Evolutionary conservation across 2,113 vertebrate species (phyloP).

Genomic region (Lates calcarifer): DNA sequence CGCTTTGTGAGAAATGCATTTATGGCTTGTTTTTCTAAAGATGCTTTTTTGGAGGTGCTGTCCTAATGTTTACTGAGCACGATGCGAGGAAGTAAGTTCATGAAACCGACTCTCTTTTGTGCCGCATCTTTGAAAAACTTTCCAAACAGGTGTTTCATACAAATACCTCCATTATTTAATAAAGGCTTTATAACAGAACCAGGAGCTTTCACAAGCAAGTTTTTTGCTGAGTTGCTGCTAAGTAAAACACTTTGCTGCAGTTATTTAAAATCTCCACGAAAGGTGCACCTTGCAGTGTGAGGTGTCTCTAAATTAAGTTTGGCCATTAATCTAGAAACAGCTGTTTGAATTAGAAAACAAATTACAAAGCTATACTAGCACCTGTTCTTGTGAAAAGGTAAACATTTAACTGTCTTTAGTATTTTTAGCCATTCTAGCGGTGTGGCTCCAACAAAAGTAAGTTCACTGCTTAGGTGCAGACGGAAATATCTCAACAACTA

Average conservation of each 20-base stretch:
- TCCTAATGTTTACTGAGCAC: not conserved
- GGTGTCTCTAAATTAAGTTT: not conserved
- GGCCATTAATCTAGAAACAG: not conserved
- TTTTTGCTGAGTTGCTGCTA: not conserved
- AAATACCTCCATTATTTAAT: conserved; percentile 3
- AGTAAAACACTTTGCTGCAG: not conserved
- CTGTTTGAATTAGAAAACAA: not conserved
- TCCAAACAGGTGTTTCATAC: conserved; percentile 19
- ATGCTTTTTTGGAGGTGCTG: not conserved
- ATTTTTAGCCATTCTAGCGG: not conserved
- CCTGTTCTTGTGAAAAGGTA: not conserved
- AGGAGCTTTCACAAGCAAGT: not conserved
- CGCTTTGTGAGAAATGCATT: not conserved
- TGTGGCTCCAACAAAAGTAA: not conserved
- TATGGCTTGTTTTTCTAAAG: conserved; percentile 2
- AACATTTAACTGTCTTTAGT: not conserved
- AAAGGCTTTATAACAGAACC: not conserved
- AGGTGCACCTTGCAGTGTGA: conserved; percentile 17
- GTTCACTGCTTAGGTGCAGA: too few species aligned
- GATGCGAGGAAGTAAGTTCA: not conserved
- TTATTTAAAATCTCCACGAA: not conserved
- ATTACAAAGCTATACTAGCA: not conserved
- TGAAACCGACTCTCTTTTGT: not conserved
- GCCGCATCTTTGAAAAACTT: conserved; percentile 13
- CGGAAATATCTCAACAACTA: too few species aligned